Conservation (phyloP, 2,797 vertebrate genomes). For the Geotrypetes seraphini region DNA sequence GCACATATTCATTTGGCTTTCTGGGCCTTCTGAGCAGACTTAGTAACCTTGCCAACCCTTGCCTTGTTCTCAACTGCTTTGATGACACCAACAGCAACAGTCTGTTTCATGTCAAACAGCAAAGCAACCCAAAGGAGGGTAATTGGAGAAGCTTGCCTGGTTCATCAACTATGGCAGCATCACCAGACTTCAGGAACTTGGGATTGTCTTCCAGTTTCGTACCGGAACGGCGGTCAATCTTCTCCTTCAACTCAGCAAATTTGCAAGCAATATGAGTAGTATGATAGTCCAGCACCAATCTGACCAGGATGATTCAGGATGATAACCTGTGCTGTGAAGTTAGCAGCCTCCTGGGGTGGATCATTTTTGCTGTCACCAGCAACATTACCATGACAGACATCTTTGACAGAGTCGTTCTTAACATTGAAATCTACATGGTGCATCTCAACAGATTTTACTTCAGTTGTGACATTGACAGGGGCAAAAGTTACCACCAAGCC, state of each 20-base stretch:
- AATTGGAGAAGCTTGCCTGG: constrained; percentile 89
- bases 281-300: constrained; percentile 89
- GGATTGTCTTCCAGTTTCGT: constrained; percentile 90
- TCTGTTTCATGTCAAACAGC: constrained; percentile 89
- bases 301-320: constrained; percentile 90
- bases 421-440: constrained; percentile 89
- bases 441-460: constrained; percentile 94
- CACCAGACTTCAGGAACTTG: constrained; percentile 81
- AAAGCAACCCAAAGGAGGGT: constrained; percentile 83
- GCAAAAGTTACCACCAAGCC: constrained; percentile 86
- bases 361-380: constrained; percentile 89
- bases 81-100: no score
- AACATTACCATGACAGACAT: constrained; percentile 83
- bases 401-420: constrained; percentile 88
- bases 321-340: constrained; percentile 88
- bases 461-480: no score
- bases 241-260: constrained; percentile 86
- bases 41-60: no score
- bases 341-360: constrained; percentile 79
- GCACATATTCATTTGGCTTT: no score
- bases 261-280: constrained; percentile 89
- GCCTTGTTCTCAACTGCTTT: no score
- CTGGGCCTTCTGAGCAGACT: no score
- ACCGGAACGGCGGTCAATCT: constrained; percentile 85
- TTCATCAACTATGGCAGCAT: constrained; percentile 89